Base-by-base conservation (phyloP, 2,797 vertebrate genomes). In the Tokudaia tokunoshimensis region DNA sequence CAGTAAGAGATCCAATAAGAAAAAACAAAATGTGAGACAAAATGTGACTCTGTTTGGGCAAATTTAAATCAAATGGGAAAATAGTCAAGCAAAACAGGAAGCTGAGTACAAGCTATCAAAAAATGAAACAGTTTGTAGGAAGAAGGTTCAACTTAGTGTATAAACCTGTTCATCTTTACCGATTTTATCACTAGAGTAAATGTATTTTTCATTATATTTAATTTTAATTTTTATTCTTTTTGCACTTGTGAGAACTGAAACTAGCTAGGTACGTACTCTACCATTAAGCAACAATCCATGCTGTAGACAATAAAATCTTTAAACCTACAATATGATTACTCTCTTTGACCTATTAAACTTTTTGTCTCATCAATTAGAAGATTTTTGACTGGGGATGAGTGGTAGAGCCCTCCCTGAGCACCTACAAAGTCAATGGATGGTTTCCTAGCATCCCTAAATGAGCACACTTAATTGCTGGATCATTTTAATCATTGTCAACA, bases 81-180 rank as follows among this genome's bases (percentile, higher is more conserved):
- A 20, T 26, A 91, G n/a, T 70, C 79, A 85, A 81, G 37, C 6
- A 92, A 85, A 92, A 19, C 76, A 65, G 37, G 92, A 75, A 84
- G 9, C 17, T 22, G 15, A 70, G 17, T 80, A 9, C 19, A 63
- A 59, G 29, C 65, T 76, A 3, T 44, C 70, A 26, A 29, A 83
- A 19, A 90, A 65, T 41, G 6, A 79, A 31, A 82, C 9, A 92
- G 24, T 84, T 85, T 63, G 17, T 59, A 65, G 76, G 24, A 90
- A 91, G 37, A 83, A 65, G 52, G 29, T 57, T 81, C 70, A 74
- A 19, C 5, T 65, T 61, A 76, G 12, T 13, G 44, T 92, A 14
- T 0, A 22, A 22, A 91, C 1, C 2, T 55, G 0, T 90, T 3
- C 52, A 1, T 74, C 11, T 79, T 4, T 84, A 6, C 5, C 1